phyloP scores from a whole-genome alignment of 1,140 invertebrate genomes.

The Ylistrum balloti region DNA sequence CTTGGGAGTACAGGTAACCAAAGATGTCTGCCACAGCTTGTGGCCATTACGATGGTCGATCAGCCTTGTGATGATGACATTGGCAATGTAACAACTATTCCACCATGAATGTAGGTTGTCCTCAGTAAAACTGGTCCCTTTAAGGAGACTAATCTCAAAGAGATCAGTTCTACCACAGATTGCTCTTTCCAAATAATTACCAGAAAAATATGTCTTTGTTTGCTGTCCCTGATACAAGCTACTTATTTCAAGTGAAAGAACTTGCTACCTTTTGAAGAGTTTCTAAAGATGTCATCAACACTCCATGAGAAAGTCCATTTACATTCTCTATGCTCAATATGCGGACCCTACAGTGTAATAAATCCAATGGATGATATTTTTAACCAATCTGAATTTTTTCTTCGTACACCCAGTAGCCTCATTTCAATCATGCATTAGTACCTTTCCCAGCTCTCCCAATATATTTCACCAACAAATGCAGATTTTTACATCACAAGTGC shows the following conservation, averaged over 20 bases:
- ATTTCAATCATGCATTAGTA: neutral
- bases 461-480: neutral
- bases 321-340: neutral
- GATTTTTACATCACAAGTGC: neutral
- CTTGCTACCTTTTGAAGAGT: neutral
- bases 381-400: neutral
- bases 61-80: neutral
- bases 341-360: neutral
- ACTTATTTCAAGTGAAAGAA: neutral
- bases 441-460: neutral
- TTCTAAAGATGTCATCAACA: neutral
- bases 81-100: neutral
- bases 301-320: neutral
- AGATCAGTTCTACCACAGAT: neutral
- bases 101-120: neutral
- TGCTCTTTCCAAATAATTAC: too few relatives aligned
- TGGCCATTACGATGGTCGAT: neutral
- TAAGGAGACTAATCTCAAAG: neutral
- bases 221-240: neutral
- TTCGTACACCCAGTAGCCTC: neutral
- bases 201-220: too few relatives aligned
- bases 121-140: neutral
- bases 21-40: neutral
- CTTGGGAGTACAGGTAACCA: neutral
- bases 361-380: neutral